Evolutionary conservation across 2,113 vertebrate genomes (phyloP), one percentile per base, ranked within the genome.

Genomic region (Artemisiospiza belli): DNA sequence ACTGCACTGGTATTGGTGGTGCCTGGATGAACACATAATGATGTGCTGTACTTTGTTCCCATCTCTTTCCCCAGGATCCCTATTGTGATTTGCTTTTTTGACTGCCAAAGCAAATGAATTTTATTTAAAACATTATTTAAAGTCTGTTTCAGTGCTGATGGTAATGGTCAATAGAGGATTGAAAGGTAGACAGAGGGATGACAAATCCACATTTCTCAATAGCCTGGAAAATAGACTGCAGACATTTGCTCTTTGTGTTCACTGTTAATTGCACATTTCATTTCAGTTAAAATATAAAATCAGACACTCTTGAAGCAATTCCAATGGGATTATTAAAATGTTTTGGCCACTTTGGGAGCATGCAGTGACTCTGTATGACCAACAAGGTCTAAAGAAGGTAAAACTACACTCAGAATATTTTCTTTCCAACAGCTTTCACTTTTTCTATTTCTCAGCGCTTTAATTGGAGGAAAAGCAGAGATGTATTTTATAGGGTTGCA

Each of bases 201-300:
- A 70, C 24, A 92, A 89, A 66, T 15, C 49, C 16, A 43, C 1
- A 5, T 73, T 90, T 90, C 62, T 90, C 58, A 85, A 54, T 47
- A 87, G 31, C 31, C 37, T 4, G 3, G 37, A 79, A 74, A 87
- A 91, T 1, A 79, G 67, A 37, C 31, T 83, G 83, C 41, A 91
- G 41, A n/a, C 5, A 31, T 68, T 79, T 52, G 30, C 37, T 73
- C 14, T n/a, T 55, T 73, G 15, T 66, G 61, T 62, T 59, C 43
- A 47, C 39, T 74, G 59, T 24, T 64, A 88, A 73, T 58, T 51
- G 24, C 5, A 11, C 77, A 59, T 83, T 78, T 90, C 14, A 66
- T 80, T 85, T 80, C 59, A 51, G 35, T 39, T 81, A 76, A 80
- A 66, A 94, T 74, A 88, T n/a, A 58, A 86, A 63, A 27, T 9